Evolutionary conservation across 2,797 vertebrate genomes (phyloP).

Genomic region (Macrochelys suwanniensis): DNA sequence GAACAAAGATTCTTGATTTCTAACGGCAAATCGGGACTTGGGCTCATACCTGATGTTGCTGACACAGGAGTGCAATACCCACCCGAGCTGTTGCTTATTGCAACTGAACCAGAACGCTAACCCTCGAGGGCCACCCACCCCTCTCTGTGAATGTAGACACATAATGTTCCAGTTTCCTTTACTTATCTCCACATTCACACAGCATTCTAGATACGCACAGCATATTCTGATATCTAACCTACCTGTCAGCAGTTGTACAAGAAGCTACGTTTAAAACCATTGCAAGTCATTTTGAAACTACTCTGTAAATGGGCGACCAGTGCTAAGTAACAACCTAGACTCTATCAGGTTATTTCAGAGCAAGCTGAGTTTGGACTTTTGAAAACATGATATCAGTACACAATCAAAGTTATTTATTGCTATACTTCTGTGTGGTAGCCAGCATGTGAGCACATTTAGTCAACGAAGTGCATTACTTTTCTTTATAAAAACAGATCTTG

Average conservation of each 20-base stretch:
- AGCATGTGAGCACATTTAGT: neutral
- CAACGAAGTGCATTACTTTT: neutral
- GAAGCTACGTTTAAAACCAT: neutral
- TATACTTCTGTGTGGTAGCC: neutral
- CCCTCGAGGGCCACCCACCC: neutral
- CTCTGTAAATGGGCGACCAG: neutral
- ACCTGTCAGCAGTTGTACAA: neutral
- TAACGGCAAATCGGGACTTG: neutral
- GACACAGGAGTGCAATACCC: neutral
- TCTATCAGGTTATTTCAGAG: no score
- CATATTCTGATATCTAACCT: neutral
- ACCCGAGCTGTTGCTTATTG: neutral
- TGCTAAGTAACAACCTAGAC: neutral
- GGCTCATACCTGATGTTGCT: neutral
- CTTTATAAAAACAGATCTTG: neutral
- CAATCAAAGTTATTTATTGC: neutral
- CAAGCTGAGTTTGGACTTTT: neutral
- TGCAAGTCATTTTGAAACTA: neutral
- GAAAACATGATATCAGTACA: neutral
- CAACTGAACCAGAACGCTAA: neutral
- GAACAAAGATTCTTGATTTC: neutral
- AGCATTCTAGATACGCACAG: neutral
- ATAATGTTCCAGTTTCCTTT: neutral
- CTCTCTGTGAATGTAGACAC: neutral
- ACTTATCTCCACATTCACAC: neutral